Evolutionary conservation across 2,797 vertebrate species (phyloP).

Genomic region (Nyctibius grandis): DNA sequence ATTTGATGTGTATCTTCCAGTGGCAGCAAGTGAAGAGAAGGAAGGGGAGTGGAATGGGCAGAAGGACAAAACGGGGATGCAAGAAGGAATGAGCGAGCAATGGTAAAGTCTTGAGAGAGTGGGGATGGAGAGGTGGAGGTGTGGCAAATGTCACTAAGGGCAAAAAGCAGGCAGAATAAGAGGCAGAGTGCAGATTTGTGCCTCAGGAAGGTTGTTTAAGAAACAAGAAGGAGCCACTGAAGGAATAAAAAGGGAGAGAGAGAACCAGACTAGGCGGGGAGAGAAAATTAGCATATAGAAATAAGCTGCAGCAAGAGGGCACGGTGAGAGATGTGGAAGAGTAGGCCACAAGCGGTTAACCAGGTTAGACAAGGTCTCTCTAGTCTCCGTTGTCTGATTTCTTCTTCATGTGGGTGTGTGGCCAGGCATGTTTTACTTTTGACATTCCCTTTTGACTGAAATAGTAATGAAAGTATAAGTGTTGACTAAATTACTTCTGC

Average conservation of each 20-base stretch:
- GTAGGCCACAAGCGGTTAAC: background rate
- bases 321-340: background rate
- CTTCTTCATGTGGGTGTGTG: background rate
- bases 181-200: background rate
- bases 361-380: background rate
- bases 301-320: background rate
- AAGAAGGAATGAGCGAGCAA: background rate
- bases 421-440: background rate
- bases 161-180: background rate
- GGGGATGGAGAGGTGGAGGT: background rate
- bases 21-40: background rate
- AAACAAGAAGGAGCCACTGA: background rate
- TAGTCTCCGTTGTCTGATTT: background rate
- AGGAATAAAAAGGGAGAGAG: background rate
- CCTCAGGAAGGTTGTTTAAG: background rate
- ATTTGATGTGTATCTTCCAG: background rate
- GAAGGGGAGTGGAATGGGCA: background rate
- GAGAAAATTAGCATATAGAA: background rate
- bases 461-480: background rate
- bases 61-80: background rate
- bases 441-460: background rate
- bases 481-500: background rate
- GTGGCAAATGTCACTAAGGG: background rate
- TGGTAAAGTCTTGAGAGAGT: background rate
- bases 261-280: background rate